Base-by-base conservation (phyloP, 1,140 invertebrate genomes). In the Coboldia fuscipes region DNA sequence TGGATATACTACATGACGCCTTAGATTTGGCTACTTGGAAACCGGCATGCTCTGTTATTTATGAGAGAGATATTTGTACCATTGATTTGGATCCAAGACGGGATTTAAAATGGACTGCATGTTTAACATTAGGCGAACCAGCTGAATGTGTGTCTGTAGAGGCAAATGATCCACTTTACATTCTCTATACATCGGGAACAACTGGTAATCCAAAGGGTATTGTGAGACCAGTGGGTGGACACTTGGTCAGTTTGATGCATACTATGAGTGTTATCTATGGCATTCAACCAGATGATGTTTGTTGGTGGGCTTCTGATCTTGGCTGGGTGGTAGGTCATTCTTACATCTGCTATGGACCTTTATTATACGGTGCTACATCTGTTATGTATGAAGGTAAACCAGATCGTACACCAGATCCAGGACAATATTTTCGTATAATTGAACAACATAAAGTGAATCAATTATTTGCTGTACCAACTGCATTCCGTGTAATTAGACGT, bases 381-480 rank as follows among this genome's bases (percentile, higher is more conserved):
- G 63, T 96, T 2, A 68, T 96, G 58, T 94, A 88, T 56, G 89
- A 96, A 58, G 89, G 89, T 2, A 94, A 93, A 48, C 88, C 88
- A 0, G 84, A 92, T 42, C 70, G 84, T 34, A 93, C 88, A 2
- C 88, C 88, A 0, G 78, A 93, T 60, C 72, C 84, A 4, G 75
- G 78, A 18, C 79, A 86, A 47, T 93, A 86, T 58, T 89, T 85
- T 49, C 81, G 86, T 43, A 73, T 96, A 14, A 79, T 93, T 34
- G 71, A 76, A 35, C 74, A 90, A 33, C 80, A 94, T 49, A 65
- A 73, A 45, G 80, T 93, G 0, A 77, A 74, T 31, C 72, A 70
- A 1, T 60, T 93, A 30, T 89, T 93, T 46, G 81, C 81, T 1
- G 85, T 90, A 10, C 88, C 88, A 0, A 93, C 88, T 1, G 83